These are phyloP conservation scores for Diploscapter pachys DNA, from an alignment of 1,140 invertebrate species.

Conservation along the genomic window DNA sequence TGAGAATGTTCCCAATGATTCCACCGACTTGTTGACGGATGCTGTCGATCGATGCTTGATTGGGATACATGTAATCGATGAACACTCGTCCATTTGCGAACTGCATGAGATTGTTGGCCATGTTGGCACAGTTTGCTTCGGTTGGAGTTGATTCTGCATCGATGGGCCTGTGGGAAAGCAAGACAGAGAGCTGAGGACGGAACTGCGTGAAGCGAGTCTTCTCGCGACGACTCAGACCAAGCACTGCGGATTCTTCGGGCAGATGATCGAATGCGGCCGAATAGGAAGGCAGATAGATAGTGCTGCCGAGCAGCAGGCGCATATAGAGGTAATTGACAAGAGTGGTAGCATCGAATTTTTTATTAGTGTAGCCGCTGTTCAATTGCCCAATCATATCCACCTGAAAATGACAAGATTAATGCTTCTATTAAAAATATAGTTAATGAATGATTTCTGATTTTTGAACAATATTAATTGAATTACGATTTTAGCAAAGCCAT, in stretches of 20 bases:
- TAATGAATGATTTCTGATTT: not conserved
- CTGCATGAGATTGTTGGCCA: constrained; percentile 21
- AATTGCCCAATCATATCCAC: constrained; percentile 11
- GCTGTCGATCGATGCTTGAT: constrained; percentile 1
- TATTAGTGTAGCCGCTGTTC: constrained; percentile 4
- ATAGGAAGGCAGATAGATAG: constrained; percentile 23
- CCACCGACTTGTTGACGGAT: constrained; percentile 32
- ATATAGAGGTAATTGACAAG: constrained; percentile 38
- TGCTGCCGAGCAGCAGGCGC: constrained; percentile 19
- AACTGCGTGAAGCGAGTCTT: not conserved
- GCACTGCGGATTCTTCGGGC: constrained; percentile 10
- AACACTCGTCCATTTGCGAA: constrained; percentile 37
- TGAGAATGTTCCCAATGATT: constrained; percentile 34
- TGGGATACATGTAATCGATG: constrained; percentile 36
- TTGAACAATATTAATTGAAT: too few species aligned
- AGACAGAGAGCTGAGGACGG: not conserved
- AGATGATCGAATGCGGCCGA: not conserved
- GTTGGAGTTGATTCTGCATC: not conserved
- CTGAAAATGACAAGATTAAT: constrained; percentile 5
- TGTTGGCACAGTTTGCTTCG: constrained; percentile 7
- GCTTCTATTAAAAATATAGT: not conserved
- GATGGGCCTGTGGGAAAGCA: not conserved
- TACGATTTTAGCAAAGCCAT: too few species aligned
- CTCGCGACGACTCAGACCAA: constrained; percentile 6
- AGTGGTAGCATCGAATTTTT: not conserved